A percentile compares a stretch with the other conserved stretches of the same genome.
Evolutionary conservation across 2,113 vertebrate genomes (phyloP).

Genomic region (Oophaga pumilio): DNA sequence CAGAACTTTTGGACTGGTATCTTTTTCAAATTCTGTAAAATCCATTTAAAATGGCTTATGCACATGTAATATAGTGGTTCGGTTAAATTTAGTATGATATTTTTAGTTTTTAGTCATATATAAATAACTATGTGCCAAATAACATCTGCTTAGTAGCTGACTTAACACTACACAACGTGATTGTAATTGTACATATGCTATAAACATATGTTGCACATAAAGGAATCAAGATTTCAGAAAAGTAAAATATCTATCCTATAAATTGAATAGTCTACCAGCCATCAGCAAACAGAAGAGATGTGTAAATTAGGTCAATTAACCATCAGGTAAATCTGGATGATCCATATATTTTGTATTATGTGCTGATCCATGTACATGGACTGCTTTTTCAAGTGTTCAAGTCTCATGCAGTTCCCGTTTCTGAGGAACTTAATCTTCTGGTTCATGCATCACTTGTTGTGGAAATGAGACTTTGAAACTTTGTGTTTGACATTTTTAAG

Average conservation of each 20-base stretch:
- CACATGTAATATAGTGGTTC: not conserved
- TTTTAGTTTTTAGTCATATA: not conserved
- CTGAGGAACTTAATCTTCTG: constrained; percentile 37
- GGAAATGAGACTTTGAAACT: constrained; percentile 46
- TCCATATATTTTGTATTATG: constrained; percentile 28
- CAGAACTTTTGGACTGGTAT: too few species aligned
- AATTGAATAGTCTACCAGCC: constrained; percentile 7
- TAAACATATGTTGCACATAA: not conserved
- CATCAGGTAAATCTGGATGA: constrained; percentile 3
- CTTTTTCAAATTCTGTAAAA: not conserved
- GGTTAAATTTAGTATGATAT: not conserved
- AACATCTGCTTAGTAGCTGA: not conserved
- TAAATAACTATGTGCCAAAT: not conserved
- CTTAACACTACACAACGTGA: not conserved
- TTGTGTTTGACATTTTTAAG: constrained; percentile 35
- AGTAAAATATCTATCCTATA: not conserved
- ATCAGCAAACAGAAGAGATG: not conserved
- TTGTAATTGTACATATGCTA: not conserved
- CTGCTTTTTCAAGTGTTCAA: constrained; percentile 29
- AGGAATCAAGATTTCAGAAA: not conserved
- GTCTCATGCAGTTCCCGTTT: not conserved
- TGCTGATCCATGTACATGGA: constrained; percentile 12
- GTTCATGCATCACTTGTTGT: constrained; percentile 41
- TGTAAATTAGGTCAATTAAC: constrained; percentile 41
- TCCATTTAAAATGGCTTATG: not conserved